Percentiles rank a stretch among this genome's conserved stretches.
These are phyloP conservation scores for Tachuris rubrigastra DNA, from an alignment of 2,113 vertebrate genomes.

Conservation along the genomic window DNA sequence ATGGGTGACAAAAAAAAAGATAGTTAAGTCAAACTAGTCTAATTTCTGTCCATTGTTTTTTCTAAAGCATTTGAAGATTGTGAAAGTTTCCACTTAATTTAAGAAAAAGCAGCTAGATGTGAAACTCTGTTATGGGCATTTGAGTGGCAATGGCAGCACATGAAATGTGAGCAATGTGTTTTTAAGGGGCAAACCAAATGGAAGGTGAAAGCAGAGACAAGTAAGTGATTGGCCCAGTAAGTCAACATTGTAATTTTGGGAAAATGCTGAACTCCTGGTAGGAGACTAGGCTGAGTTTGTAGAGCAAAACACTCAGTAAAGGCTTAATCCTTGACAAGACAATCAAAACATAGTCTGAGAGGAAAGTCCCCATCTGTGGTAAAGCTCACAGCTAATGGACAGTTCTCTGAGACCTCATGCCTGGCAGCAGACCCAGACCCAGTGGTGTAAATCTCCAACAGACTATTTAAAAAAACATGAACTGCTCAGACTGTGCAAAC, in stretches of 20 bases:
- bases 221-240: not conserved
- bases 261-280: not conserved
- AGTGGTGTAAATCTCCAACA: not conserved
- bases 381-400: not conserved
- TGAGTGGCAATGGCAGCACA: not conserved
- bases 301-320: not conserved
- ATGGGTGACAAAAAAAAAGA: not conserved
- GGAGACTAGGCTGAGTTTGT: not conserved
- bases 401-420: not conserved
- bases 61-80: not conserved
- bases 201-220: not conserved
- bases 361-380: not conserved
- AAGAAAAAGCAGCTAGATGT: not conserved
- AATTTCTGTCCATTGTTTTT: not conserved
- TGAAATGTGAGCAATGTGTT: not conserved
- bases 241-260: not conserved
- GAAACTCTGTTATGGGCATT: not conserved
- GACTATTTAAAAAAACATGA: not conserved
- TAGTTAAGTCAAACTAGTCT: not conserved
- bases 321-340: not conserved
- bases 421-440: not conserved
- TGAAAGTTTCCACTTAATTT: not conserved
- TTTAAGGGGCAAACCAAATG: not conserved
- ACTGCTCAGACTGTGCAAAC: not conserved
- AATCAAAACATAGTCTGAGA: not conserved